Conservation (phyloP, 2,888 invertebrate species). For the Azorinus chamasolen region DNA sequence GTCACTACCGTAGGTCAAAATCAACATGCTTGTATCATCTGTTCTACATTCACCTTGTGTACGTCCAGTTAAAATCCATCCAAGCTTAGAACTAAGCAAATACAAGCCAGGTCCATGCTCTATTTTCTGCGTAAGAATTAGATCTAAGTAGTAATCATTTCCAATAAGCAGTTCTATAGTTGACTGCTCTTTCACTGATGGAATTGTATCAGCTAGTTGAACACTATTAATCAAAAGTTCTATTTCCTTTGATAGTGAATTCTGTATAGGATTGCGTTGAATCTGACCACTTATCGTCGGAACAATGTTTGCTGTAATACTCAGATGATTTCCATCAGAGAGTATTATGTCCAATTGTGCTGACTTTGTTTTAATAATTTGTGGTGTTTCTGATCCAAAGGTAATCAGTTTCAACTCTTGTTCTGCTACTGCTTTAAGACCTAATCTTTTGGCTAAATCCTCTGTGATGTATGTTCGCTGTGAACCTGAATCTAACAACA, state of each 20-base stretch:
- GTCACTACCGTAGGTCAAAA: slow-evolving; percentile 15
- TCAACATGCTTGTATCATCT: slow-evolving; percentile 15
- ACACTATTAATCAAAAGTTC: slow-evolving; percentile 14
- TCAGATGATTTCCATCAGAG: slow-evolving; percentile 9
- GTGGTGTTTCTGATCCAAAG: slow-evolving; percentile 9
- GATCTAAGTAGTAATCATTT: slow-evolving; percentile 32
- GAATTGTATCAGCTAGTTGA: slow-evolving; percentile 24
- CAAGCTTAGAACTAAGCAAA: slow-evolving; percentile 25
- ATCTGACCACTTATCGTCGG: slow-evolving; percentile 29
- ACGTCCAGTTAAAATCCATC: slow-evolving; percentile 37
- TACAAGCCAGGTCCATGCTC: slow-evolving; percentile 30
- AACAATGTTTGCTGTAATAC: slow-evolving; percentile 29
- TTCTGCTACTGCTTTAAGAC: slow-evolving; percentile 5
- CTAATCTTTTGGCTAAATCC: slow-evolving; percentile 8
- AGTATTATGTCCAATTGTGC: slow-evolving; percentile 20
- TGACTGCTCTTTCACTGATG: slow-evolving; percentile 17
- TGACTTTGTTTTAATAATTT: slow-evolving; percentile 14
- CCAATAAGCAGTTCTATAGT: slow-evolving; percentile 18
- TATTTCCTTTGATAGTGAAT: background rate
- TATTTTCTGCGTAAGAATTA: slow-evolving; percentile 24
- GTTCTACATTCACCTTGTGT: slow-evolving; percentile 9
- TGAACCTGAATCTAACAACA: slow-evolving; percentile 32
- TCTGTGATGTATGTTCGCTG: slow-evolving; percentile 32
- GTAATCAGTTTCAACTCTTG: slow-evolving; percentile 27
- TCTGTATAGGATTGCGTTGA: slow-evolving; percentile 16